Evolutionary conservation across 2,113 vertebrate species (phyloP).

Genomic region (Pseudorasbora parva): DNA sequence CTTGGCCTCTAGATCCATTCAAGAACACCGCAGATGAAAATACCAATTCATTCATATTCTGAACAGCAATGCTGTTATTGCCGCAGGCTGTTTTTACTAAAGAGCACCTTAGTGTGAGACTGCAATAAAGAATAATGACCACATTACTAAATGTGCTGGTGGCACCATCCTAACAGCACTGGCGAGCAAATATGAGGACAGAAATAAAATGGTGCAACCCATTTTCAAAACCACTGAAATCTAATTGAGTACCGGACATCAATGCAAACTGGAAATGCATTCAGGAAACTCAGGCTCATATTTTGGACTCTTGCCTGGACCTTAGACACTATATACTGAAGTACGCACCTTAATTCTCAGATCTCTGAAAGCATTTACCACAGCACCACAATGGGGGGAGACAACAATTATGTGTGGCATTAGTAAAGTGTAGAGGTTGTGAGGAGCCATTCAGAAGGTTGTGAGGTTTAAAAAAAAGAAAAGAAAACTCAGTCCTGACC

Average conservation of each 20-base stretch:
- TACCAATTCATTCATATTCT: conserved; percentile 17
- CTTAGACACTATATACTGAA: neutral
- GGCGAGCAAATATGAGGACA: neutral
- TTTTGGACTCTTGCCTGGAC: neutral
- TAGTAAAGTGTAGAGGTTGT: conserved; percentile 4
- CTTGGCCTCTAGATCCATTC: conserved; percentile 5
- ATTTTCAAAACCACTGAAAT: conserved; percentile 16
- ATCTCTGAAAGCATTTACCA: conserved; percentile 26
- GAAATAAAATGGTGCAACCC: conserved; percentile 12
- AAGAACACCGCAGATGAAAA: neutral
- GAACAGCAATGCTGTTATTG: neutral
- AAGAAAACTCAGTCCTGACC: conserved; percentile 5
- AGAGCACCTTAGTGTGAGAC: conserved; percentile 27
- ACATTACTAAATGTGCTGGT: conserved; percentile 24
- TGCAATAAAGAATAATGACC: conserved; percentile 19
- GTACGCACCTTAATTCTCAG: neutral
- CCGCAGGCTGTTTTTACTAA: neutral
- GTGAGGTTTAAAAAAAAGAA: neutral
- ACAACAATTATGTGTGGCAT: conserved; percentile 18
- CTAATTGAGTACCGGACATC: neutral
- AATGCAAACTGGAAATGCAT: neutral
- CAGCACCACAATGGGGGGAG: neutral
- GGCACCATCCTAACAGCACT: conserved; percentile 8
- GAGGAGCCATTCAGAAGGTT: conserved; percentile 26
- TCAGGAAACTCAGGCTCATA: neutral